phyloP scores from a whole-genome alignment of 35 echinoderm and acorn worm genomes.

The Ophiothrix spiculata region DNA sequence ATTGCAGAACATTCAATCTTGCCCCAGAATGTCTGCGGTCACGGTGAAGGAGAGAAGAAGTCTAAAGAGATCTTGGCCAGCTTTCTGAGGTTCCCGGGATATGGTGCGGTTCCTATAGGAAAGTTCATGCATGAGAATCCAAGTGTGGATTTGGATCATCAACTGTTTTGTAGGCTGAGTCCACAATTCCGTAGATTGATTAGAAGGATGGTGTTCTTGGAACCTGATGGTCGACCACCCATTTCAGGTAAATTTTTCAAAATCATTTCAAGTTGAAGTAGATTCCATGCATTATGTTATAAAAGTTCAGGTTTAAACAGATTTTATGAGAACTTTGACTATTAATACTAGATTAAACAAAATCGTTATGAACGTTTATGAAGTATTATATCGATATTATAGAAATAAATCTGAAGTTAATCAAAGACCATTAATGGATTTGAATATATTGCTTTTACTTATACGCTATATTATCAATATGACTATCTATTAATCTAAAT shows the following conservation, averaged over 20 bases:
- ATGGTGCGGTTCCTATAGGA: constrained; percentile 77
- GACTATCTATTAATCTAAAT: too few species aligned
- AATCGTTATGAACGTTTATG: too few species aligned
- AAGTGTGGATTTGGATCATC: constrained; percentile 83
- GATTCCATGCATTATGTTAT: too few species aligned
- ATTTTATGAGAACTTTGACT: too few species aligned
- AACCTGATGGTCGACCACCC: constrained; percentile 62
- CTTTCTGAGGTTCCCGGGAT: constrained; percentile 77
- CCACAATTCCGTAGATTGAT: constrained; percentile 65
- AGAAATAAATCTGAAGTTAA: too few species aligned
- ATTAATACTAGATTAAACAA: too few species aligned
- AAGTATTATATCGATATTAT: too few species aligned
- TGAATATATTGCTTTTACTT: too few species aligned
- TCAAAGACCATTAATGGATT: too few species aligned
- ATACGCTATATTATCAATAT: too few species aligned
- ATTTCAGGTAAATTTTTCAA: constrained; percentile 52
- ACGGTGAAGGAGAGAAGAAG: constrained; percentile 7
- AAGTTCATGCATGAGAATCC: constrained; percentile 87
- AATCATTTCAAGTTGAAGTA: too few species aligned
- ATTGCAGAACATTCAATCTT: constrained; percentile 69
- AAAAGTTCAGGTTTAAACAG: too few species aligned
- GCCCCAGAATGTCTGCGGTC: constrained; percentile 7
- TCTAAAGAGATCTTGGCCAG: constrained; percentile 24
- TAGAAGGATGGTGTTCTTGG: constrained; percentile 60
- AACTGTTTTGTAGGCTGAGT: constrained; percentile 65